phyloP scores from a whole-genome alignment of 2,888 invertebrate genomes.

The Acanthoscelides obtectus region DNA sequence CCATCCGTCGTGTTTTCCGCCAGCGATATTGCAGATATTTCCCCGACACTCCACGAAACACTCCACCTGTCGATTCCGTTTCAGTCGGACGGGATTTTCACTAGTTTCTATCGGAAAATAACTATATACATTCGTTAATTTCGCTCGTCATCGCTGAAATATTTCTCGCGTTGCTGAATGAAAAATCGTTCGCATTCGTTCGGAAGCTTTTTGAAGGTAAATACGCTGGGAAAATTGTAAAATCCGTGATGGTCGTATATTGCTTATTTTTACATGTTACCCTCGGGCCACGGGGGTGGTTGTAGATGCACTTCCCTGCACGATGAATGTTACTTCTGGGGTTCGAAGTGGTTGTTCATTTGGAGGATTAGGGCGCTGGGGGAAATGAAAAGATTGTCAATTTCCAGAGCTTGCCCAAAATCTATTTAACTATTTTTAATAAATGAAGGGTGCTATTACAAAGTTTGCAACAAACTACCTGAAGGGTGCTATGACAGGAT shows the following conservation, averaged over 20 bases:
- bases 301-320: too few species aligned
- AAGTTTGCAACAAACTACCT: too few species aligned
- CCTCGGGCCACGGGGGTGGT: too few species aligned
- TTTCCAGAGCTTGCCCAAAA: too few species aligned
- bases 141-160: background rate
- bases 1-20: background rate
- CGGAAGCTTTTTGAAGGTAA: background rate
- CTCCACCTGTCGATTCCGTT: background rate
- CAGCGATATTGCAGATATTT: background rate
- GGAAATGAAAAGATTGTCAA: too few species aligned
- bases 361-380: too few species aligned
- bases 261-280: background rate
- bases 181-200: background rate
- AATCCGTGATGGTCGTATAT: background rate
- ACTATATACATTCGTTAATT: background rate
- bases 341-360: too few species aligned
- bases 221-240: background rate
- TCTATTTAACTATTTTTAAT: too few species aligned
- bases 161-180: background rate
- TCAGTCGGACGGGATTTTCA: background rate
- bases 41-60: background rate
- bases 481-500: too few species aligned
- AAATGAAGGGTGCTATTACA: too few species aligned
- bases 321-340: too few species aligned
- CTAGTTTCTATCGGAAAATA: background rate